phyloP scores from a whole-genome alignment of 2,113 vertebrate genomes.

The Stictonetta naevosa region DNA sequence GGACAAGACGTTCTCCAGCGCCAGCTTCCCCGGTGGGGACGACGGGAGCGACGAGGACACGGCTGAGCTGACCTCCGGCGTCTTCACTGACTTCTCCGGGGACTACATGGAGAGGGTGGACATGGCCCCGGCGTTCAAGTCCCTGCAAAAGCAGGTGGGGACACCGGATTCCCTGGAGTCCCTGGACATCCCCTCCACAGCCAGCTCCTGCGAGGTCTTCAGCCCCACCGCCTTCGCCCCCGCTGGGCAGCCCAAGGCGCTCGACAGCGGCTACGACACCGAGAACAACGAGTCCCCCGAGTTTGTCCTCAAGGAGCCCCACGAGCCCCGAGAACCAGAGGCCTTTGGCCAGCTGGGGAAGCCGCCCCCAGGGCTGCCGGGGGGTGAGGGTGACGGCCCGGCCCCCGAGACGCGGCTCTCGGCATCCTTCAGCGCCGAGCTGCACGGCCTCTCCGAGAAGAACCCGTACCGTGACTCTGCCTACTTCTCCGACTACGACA shows the following conservation, averaged over 20 bases:
- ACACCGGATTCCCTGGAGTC: conserved; percentile 90
- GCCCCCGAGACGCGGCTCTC: conserved; percentile 49
- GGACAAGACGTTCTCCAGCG: conserved; percentile 76
- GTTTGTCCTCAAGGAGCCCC: conserved; percentile 90
- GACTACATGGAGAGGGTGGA: conserved; percentile 78
- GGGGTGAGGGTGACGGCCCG: conserved; percentile 66
- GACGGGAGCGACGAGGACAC: conserved; percentile 82
- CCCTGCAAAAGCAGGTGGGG: conserved; percentile 87
- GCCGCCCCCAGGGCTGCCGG: not conserved
- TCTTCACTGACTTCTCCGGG: conserved; percentile 82
- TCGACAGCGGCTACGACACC: conserved; percentile 96
- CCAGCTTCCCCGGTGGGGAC: conserved; percentile 77
- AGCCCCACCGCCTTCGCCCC: conserved; percentile 78
- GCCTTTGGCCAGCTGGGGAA: conserved; percentile 66
- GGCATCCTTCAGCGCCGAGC: conserved; percentile 65
- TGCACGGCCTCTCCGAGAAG: conserved; percentile 78
- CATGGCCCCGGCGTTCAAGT: conserved; percentile 70
- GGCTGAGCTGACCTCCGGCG: conserved; percentile 83
- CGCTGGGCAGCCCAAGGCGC: conserved; percentile 83
- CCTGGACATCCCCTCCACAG: conserved; percentile 84
- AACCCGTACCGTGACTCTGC: conserved; percentile 93
- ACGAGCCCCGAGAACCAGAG: conserved; percentile 79
- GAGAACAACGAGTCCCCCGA: conserved; percentile 96
- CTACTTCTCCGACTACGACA: conserved; percentile 94
- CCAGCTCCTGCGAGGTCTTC: conserved; percentile 83